Conservation (phyloP, 1,140 invertebrate genomes). For the Bombus confusus region DNA sequence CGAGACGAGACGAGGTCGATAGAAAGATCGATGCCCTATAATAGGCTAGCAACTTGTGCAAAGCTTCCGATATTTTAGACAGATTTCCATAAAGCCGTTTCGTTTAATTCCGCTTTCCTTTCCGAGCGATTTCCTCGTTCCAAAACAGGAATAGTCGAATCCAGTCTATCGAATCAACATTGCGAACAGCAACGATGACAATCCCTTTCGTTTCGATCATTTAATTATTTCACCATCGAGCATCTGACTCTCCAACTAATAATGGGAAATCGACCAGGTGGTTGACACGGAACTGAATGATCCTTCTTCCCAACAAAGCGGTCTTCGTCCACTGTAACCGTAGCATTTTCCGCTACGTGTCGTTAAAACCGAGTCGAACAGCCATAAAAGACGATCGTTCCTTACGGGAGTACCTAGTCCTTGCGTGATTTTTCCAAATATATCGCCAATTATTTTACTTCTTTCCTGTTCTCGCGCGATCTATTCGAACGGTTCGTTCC, state of each 20-base stretch:
- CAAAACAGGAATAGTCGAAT: neutral
- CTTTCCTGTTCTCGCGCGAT: neutral
- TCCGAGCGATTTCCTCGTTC: neutral
- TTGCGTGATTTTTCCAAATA: neutral
- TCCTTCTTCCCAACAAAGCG: neutral
- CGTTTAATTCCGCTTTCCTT: neutral
- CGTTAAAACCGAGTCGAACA: neutral
- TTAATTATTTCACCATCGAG: neutral
- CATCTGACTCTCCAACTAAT: neutral
- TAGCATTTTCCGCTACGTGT: constrained; percentile 1
- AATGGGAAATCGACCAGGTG: constrained; percentile 9
- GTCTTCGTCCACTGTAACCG: constrained; percentile 9
- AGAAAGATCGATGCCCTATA: neutral
- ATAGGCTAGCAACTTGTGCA: neutral
- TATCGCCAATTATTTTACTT: neutral
- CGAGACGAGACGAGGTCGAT: neutral
- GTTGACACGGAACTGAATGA: constrained; percentile 22
- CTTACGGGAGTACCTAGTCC: neutral
- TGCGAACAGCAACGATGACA: neutral
- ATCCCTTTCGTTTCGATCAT: neutral
- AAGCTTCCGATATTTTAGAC: neutral
- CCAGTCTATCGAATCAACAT: neutral
- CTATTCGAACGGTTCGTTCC: too few relatives aligned
- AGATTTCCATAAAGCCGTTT: neutral
- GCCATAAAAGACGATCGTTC: neutral